A percentile compares a stretch with the other conserved stretches of the same genome.
phyloP scores from a whole-genome alignment of 1,140 invertebrate species.

The Papilio helenus region DNA sequence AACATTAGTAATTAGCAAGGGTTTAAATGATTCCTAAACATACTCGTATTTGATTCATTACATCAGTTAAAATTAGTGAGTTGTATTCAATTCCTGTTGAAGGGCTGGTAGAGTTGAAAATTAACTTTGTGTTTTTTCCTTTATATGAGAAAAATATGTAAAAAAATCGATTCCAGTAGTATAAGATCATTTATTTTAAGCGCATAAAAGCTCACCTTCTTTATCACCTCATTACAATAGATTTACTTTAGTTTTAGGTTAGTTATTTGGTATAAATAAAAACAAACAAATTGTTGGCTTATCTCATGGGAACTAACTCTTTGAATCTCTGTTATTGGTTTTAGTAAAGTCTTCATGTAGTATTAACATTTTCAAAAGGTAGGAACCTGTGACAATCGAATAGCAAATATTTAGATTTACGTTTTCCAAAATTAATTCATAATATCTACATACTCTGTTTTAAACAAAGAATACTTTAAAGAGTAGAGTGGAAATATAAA shows the following conservation, averaged over 20 bases:
- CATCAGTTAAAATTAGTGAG: background rate
- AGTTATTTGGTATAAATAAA: background rate
- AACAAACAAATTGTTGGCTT: background rate
- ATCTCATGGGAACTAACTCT: background rate
- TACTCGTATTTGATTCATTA: background rate
- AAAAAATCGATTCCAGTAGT: no score
- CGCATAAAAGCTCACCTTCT: background rate
- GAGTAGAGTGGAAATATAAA: background rate
- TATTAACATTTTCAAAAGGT: no score
- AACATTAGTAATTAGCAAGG: conserved; percentile 68
- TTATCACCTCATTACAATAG: background rate
- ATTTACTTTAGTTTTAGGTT: background rate
- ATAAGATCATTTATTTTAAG: background rate
- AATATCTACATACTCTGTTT: background rate
- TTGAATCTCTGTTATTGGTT: no score
- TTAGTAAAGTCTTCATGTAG: no score
- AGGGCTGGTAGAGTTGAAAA: background rate
- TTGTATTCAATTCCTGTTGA: background rate
- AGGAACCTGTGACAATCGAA: background rate
- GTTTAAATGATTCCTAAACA: conserved; percentile 40
- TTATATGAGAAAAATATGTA: no score
- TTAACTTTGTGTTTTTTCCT: background rate
- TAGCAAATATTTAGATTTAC: background rate
- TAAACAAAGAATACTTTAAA: background rate
- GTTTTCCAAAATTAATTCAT: background rate